Base-by-base conservation (phyloP, 1,140 invertebrate species). In the Lerema accius region DNA sequence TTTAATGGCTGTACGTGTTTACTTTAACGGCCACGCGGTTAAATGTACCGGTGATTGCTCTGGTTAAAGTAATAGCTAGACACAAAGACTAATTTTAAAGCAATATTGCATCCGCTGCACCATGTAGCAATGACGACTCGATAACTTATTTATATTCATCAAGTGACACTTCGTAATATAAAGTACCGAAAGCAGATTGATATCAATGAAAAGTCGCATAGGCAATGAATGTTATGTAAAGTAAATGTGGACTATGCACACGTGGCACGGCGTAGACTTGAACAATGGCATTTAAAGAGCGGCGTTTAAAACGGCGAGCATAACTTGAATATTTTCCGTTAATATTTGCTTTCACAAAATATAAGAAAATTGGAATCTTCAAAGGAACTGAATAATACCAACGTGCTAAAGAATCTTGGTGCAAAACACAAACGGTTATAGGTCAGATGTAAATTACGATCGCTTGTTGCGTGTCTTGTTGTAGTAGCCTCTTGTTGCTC, bases 371-470 rank as follows among this genome's bases (percentile, higher is more conserved):
- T 43, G 53, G 10, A 58, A 46, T 58, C 28, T 58, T 58, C 14
- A 37, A 46, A 28, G 23, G 40, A 56, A 45, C 37, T 37, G 23
- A 39, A 23, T n/a, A 66, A 55, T 64, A 55, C 60, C 43, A 71
- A 72, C 65, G 62, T 71, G 49, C 32, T 59, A 13, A 45, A n/a
- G 10, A 2, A n/a, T 2, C 10, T n/a, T 50, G 26, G 48, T 65
- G 77, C 71, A 82, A 77, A 81, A 78, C 75, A 76, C 66, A 71
- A 71, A 63, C 63, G 71, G 70, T 83, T 82, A 75, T 77, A 80
- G 78, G 83, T 84, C 80, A 86, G 82, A 86, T 87, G 82, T 77
- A 86, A 87, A 86, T 86, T 82, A 62, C 74, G 78, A 80, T 82
- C 75, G 76, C 76, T 81, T 76, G 82, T 86, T 80, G 83, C 82